Base-by-base conservation (phyloP, 1,140 invertebrate genomes). In the Cherax destructor region DNA sequence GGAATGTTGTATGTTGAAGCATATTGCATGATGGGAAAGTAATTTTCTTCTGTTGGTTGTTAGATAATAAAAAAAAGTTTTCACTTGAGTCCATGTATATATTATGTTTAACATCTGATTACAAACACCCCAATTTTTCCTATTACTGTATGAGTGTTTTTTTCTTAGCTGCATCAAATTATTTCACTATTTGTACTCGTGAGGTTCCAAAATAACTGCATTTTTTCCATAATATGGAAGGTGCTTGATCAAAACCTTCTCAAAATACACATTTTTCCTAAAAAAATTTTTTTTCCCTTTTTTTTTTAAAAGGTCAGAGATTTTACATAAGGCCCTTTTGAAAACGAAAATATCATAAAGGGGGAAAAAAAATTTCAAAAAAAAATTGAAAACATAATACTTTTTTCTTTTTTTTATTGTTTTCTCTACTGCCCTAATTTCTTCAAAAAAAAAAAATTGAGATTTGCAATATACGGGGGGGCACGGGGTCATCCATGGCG, bases 21-120 rank as follows among this genome's bases (percentile, higher is more conserved):
- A 65, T 18, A 65, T 72, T 72, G 69, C 69, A 24, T 24, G 11
- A n/a, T n/a, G 69, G 30, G 69, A 30, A 72, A 24, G 18, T 72
- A 72, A 5, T 72, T 72, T 18, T 72, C 3, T 18, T 72, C 5
- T 72, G 69, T 72, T 72, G 21, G 3, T 5, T 72, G 21, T 24
- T 30, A 56, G 69, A 72, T 11, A 24, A 24, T 24, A 24, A 21
- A 72, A 72, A n/a, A 72, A 72, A 72, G 69, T 72, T 72, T 24
- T n/a, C n/a, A 72, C n/a, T 24, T 30, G 69, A 72, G 69, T 72
- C 69, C 69, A 24, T 72, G 69, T 72, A 72, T 30, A 72, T 24
- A 72, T 24, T 72, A 72, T 72, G 69, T 69, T 69, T 72, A n/a
- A 72, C 69, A 72, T 72, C 61, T 65, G 10, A 65, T 65, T 72